Evolutionary conservation across 2,888 invertebrate species (phyloP).

Genomic region (Invenusta paracnida): DNA sequence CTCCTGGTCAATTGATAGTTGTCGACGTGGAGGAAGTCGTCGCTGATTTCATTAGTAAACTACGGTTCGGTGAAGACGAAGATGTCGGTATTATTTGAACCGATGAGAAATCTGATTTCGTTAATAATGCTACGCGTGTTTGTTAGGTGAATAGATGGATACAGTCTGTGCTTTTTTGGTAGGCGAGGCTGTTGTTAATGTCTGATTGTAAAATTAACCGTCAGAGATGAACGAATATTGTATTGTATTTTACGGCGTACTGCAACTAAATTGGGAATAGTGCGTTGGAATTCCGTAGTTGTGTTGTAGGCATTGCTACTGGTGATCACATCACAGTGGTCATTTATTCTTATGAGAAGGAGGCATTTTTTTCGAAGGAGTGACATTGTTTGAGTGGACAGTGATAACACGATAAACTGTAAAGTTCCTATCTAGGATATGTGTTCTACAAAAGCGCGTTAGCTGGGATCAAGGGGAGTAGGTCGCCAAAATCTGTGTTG

Average conservation of each 20-base stretch:
- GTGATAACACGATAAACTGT: neutral
- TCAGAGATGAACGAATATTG: neutral
- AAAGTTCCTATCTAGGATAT: neutral
- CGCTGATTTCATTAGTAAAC: neutral
- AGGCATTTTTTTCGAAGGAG: neutral
- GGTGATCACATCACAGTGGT: neutral
- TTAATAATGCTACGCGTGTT: neutral
- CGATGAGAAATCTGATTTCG: neutral
- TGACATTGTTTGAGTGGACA: neutral
- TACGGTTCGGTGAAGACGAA: conserved; percentile 3
- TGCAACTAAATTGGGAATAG: neutral
- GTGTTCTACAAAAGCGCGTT: neutral
- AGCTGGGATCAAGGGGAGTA: neutral
- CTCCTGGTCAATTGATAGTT: neutral
- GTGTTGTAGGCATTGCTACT: neutral
- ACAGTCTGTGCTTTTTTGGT: neutral
- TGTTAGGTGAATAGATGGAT: neutral
- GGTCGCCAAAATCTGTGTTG: neutral
- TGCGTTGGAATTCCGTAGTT: neutral
- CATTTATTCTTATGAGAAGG: neutral
- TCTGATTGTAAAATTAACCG: neutral
- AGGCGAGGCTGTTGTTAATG: neutral
- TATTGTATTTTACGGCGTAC: too few species aligned
- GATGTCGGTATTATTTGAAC: neutral
- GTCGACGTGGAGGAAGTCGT: neutral